phyloP scores from a whole-genome alignment of 2,113 vertebrate species.

The Cnemophilus loriae region DNA sequence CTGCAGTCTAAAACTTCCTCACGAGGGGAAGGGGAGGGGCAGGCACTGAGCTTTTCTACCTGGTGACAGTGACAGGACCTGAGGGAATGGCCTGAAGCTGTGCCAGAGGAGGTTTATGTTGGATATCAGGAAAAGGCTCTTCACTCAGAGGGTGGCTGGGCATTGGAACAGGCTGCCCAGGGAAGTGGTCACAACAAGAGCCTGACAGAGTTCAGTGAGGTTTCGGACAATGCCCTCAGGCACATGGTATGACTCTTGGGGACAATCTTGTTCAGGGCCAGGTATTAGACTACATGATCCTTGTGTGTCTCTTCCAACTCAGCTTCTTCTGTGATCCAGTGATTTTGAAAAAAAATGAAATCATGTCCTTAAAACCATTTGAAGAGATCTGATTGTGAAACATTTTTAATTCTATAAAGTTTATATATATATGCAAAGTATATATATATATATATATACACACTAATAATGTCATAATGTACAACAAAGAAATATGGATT shows the following conservation, averaged over 20 bases:
- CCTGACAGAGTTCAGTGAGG: no score
- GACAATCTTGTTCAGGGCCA: background rate
- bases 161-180: background rate
- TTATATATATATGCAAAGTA: no score
- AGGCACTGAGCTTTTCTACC: background rate
- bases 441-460: no score
- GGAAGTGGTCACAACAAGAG: background rate
- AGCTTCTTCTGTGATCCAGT: background rate
- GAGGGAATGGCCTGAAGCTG: background rate
- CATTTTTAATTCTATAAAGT: background rate
- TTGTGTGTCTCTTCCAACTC: background rate
- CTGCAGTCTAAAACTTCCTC: background rate
- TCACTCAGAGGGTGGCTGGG: background rate
- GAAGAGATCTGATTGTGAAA: background rate
- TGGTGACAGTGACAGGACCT: background rate
- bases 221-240: background rate
- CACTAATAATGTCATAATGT: background rate
- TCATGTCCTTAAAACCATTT: background rate
- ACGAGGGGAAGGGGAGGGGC: background rate
- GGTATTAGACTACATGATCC: accelerated
- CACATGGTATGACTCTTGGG: background rate
- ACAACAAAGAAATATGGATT: background rate
- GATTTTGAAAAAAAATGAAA: background rate
- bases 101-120: background rate
- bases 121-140: background rate